Conservation (phyloP, 2,113 vertebrate species). For the Martes martes region DNA sequence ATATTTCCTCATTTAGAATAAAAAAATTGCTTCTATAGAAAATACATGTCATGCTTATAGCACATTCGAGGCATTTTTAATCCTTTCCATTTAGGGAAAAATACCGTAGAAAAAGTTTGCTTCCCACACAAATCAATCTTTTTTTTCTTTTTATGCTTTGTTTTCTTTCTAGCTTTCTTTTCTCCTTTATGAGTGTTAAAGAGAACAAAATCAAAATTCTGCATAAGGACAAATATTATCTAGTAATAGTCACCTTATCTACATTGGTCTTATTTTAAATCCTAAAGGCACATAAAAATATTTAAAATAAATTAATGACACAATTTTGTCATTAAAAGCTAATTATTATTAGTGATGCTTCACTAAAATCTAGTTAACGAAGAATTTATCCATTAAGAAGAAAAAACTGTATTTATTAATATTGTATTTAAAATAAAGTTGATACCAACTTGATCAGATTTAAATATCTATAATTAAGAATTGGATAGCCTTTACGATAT, state of each 20-base stretch:
- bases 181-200: background rate
- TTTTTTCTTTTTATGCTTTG: background rate
- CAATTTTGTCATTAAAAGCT: background rate
- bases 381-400: background rate
- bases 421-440: background rate
- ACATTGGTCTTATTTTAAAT: background rate
- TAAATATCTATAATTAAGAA: background rate
- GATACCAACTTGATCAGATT: background rate
- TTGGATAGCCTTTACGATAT: background rate
- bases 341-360: background rate
- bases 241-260: background rate
- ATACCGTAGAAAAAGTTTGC: background rate
- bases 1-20: background rate
- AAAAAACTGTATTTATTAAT: background rate
- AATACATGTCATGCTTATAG: background rate
- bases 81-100: background rate
- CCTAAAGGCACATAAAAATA: background rate
- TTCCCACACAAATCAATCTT: background rate
- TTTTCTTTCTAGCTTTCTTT: background rate
- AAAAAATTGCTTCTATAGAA: background rate
- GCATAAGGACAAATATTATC: background rate
- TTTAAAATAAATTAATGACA: slow-evolving; percentile 15
- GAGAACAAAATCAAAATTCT: background rate
- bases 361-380: background rate
- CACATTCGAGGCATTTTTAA: background rate